A percentile compares a stretch with the other conserved stretches of the same genome.
Conservation (phyloP, 92 coral and sea anemone species). For the Scolanthus callimorphus region DNA sequence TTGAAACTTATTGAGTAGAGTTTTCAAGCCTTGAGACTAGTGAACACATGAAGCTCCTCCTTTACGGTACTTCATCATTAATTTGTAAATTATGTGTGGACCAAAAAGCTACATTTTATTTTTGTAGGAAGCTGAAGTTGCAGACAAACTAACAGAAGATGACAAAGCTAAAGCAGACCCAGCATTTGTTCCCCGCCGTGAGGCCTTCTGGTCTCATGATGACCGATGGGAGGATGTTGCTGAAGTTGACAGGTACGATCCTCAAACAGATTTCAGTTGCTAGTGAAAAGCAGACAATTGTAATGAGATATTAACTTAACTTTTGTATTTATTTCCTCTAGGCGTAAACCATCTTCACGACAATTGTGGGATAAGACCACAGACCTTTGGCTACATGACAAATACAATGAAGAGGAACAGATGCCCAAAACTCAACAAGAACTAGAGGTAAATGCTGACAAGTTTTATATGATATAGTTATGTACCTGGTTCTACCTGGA, state of each 20-base stretch:
- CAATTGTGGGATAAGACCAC: constrained; percentile 83
- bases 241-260: constrained; percentile 62
- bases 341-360: constrained; percentile 68
- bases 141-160: constrained; percentile 6
- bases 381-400: constrained; percentile 86
- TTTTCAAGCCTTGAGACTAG: too few species aligned
- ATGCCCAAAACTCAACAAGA: constrained; percentile 81
- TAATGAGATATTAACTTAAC: too few species aligned
- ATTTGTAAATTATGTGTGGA: too few species aligned
- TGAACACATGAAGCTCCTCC: too few species aligned
- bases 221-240: constrained; percentile 74
- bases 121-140: constrained; percentile 13
- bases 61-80: too few species aligned
- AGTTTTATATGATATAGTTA: too few species aligned
- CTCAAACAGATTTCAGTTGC: too few species aligned
- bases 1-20: too few species aligned
- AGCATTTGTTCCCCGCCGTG: constrained; percentile 66
- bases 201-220: constrained; percentile 91
- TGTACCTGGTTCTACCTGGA: too few species aligned
- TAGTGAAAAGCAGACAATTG: too few species aligned
- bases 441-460: constrained; percentile 73
- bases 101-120: too few species aligned
- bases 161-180: constrained; percentile 50
- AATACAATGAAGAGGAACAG: constrained; percentile 87
- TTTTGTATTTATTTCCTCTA: constrained; percentile 9